phyloP scores from a whole-genome alignment of 1,140 invertebrate genomes.

The Micrasema longulum region DNA sequence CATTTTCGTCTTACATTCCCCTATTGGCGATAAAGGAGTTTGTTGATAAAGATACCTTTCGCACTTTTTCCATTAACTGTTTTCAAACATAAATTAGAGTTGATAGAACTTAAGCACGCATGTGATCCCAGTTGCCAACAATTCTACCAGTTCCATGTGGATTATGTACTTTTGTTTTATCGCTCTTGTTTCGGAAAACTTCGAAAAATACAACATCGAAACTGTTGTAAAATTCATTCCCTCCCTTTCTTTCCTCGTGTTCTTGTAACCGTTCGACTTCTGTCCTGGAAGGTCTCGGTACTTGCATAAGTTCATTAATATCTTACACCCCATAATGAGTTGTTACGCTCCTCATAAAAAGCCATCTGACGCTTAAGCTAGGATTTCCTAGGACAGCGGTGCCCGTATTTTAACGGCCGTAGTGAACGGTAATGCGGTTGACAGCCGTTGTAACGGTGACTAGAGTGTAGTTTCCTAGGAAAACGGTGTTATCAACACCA shows the following conservation, averaged over 20 bases:
- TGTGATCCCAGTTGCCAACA: neutral
- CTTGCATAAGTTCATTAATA: slow-evolving; percentile 32
- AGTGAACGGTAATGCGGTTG: no score
- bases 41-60: slow-evolving; percentile 29
- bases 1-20: neutral
- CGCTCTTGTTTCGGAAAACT: slow-evolving; percentile 23
- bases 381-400: no score
- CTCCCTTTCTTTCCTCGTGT: slow-evolving; percentile 7
- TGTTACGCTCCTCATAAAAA: slow-evolving; percentile 42
- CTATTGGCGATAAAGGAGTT: neutral
- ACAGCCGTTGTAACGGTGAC: no score
- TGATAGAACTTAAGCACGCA: slow-evolving; percentile 13
- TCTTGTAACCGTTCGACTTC: neutral
- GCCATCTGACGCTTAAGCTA: slow-evolving; percentile 8
- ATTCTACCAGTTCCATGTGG: slow-evolving; percentile 27
- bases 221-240: slow-evolving; percentile 19
- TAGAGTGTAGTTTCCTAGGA: no score
- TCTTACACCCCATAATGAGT: slow-evolving; percentile 39
- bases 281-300: slow-evolving; percentile 3
- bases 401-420: no score
- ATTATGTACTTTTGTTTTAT: slow-evolving; percentile 38
- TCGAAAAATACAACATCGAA: slow-evolving; percentile 19
- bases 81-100: slow-evolving; percentile 25
- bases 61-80: slow-evolving; percentile 34
- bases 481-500: no score